Evolutionary conservation across 30 jellyfish, hydroid and myxozoan species (phyloP).

Genomic region (Sanderia malayensis): DNA sequence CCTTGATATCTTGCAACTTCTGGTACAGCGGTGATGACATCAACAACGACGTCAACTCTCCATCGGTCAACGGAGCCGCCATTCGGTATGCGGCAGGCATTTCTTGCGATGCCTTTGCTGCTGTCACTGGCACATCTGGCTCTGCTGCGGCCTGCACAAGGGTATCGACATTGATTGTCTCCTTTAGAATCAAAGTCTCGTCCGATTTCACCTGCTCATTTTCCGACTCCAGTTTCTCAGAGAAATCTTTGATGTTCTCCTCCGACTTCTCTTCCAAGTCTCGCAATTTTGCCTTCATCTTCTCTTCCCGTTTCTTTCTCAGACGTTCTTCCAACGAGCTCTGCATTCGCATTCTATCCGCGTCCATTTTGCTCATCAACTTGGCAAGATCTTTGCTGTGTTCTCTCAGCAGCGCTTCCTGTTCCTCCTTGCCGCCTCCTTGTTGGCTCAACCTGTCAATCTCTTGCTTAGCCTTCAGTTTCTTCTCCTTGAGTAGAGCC

Average conservation of each 20-base stretch:
- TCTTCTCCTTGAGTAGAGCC: slow-evolving; percentile 83
- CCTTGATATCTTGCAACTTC: slow-evolving; percentile 77
- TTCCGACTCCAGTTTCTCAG: slow-evolving; percentile 78
- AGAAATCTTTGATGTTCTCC: slow-evolving; percentile 63
- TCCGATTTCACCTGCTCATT: slow-evolving; percentile 66
- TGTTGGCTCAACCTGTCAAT: slow-evolving; percentile 71
- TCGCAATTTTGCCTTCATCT: slow-evolving; percentile 64
- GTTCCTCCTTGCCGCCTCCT: slow-evolving; percentile 94
- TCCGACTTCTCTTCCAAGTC: slow-evolving; percentile 82
- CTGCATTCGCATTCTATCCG: slow-evolving; percentile 97
- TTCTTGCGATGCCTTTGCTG: slow-evolving; percentile 23
- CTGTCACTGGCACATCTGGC: slow-evolving; percentile 28
- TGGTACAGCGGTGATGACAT: slow-evolving; percentile 93
- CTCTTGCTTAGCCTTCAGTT: slow-evolving; percentile 86
- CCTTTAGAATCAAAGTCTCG: slow-evolving; percentile 72
- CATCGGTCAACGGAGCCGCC: slow-evolving; percentile 94
- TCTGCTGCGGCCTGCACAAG: slow-evolving; percentile 55
- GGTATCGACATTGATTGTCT: slow-evolving; percentile 70
- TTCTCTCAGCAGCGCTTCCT: slow-evolving; percentile 82
- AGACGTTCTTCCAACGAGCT: slow-evolving; percentile 82
- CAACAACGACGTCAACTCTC: slow-evolving; percentile 70
- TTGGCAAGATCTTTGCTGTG: slow-evolving; percentile 94
- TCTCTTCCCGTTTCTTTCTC: slow-evolving; percentile 83
- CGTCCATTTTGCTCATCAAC: slow-evolving; percentile 95
- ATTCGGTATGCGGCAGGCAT: slow-evolving; percentile 79